A percentile compares a stretch with the other conserved stretches of the same genome.
These are phyloP conservation scores for Ptilonorhynchus violaceus DNA, from an alignment of 2,113 vertebrate genomes.

Conservation along the genomic window DNA sequence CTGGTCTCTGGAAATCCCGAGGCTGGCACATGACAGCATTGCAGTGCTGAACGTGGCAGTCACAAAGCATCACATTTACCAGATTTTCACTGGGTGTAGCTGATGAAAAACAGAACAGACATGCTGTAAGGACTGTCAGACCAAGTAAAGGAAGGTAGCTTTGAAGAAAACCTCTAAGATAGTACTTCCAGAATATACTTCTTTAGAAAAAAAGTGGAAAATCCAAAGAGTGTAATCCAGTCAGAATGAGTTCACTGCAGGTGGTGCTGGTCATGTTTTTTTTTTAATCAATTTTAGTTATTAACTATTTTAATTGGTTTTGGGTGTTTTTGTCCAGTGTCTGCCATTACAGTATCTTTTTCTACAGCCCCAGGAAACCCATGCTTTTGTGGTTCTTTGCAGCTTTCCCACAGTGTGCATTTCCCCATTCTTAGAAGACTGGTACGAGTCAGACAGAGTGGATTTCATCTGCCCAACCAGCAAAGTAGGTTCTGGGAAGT, in stretches of 20 bases:
- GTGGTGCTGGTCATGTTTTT: background rate
- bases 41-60: background rate
- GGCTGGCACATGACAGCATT: background rate
- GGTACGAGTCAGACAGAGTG: background rate
- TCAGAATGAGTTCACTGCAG: background rate
- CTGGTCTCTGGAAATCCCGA: background rate
- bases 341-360: background rate
- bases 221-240: background rate
- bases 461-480: background rate
- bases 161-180: background rate
- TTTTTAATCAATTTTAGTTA: background rate
- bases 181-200: background rate
- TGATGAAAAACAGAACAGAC: background rate
- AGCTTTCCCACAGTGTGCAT: background rate
- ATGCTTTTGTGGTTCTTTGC: background rate
- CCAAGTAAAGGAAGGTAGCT: background rate
- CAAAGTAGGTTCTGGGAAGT: background rate
- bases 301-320: background rate
- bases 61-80: background rate
- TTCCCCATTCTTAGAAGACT: background rate
- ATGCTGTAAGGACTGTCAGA: background rate
- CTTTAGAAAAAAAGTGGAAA: background rate
- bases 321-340: background rate
- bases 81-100: background rate
- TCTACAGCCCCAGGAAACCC: background rate